These are phyloP conservation scores for Pseudochirops cupreus DNA, from an alignment of 2,797 vertebrate genomes.

Conservation along the genomic window DNA sequence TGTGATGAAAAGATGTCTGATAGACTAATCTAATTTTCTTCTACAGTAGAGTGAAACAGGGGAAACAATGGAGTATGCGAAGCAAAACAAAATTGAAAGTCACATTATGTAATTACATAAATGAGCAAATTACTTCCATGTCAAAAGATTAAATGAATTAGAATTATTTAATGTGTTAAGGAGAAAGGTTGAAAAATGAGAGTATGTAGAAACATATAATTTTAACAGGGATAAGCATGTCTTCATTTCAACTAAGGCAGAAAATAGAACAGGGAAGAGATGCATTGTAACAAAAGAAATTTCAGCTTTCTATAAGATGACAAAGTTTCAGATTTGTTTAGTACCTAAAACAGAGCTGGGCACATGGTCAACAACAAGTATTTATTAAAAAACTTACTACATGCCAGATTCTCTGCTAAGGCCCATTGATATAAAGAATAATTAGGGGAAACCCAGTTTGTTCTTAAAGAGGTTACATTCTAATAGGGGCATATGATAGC, in stretches of 20 bases:
- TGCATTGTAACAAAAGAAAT: not conserved
- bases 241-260: not conserved
- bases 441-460: not conserved
- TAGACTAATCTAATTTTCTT: slow-evolving; percentile 50
- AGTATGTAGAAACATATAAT: slow-evolving; percentile 10
- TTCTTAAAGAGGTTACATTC: not conserved
- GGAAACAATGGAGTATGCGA: not conserved
- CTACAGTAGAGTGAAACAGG: slow-evolving; percentile 38
- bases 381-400: not conserved
- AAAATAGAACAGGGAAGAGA: not conserved
- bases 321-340: not conserved
- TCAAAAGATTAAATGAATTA: slow-evolving; percentile 53
- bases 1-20: slow-evolving; percentile 49
- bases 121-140: slow-evolving; percentile 41
- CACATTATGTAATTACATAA: slow-evolving; percentile 31
- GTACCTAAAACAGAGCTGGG: not conserved
- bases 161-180: slow-evolving; percentile 13
- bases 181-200: slow-evolving; percentile 9
- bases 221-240: not conserved
- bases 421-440: not conserved
- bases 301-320: not conserved
- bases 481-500: not conserved
- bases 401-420: not conserved
- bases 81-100: slow-evolving; percentile 47
- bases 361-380: not conserved